Evolutionary conservation across 37 sponge, comb jelly and placozoan genomes (phyloP).

Genomic region (Halichondria panicea): DNA sequence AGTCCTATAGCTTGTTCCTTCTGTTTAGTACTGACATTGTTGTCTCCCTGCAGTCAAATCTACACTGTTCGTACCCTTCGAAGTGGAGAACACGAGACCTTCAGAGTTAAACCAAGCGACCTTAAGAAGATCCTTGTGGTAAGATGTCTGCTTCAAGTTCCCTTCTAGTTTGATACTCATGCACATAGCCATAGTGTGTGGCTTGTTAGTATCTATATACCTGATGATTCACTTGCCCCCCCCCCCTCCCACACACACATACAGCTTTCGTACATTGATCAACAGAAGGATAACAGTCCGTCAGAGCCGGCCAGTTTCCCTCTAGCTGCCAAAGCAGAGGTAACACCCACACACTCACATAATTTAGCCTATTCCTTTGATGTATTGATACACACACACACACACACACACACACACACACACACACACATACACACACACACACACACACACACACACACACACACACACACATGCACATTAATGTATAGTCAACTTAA

Average conservation of each 20-base stretch:
- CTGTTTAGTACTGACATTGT: no score
- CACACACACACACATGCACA: no score
- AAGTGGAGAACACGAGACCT: slow-evolving; percentile 69
- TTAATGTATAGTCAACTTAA: no score
- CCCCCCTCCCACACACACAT: neutral
- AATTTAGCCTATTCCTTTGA: no score
- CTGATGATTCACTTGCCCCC: neutral
- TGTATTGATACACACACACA: no score
- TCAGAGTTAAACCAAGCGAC: slow-evolving; percentile 66
- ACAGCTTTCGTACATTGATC: slow-evolving; percentile 37
- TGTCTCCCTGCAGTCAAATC: slow-evolving; percentile 73
- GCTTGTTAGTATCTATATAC: neutral
- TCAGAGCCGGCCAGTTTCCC: no score
- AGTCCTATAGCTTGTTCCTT: no score
- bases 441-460: no score
- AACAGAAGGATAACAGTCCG: slow-evolving; percentile 2
- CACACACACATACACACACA: no score
- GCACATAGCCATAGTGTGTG: neutral
- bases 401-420: no score
- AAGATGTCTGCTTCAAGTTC: neutral
- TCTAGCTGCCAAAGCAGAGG: no score
- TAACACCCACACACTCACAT: no score
- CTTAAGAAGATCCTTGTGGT: slow-evolving; percentile 53
- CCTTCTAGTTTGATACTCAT: neutral
- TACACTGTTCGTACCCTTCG: slow-evolving; percentile 59